phyloP scores from a whole-genome alignment of 2,888 invertebrate genomes.

The Julus scandinavius region DNA sequence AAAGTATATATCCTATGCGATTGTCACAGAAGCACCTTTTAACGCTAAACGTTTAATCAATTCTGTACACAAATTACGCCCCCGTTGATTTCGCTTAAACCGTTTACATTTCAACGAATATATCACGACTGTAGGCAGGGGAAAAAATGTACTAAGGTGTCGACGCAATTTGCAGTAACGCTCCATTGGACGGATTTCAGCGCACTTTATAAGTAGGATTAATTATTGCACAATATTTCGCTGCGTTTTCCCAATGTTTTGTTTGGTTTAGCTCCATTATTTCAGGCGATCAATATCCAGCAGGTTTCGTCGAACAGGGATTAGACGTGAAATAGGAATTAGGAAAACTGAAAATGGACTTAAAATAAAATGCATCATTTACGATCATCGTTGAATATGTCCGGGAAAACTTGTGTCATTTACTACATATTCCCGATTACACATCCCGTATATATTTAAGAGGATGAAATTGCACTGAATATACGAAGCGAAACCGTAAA shows the following conservation, averaged over 20 bases:
- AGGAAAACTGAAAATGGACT: background rate
- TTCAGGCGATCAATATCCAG: background rate
- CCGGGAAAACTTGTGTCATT: background rate
- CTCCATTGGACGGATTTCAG: background rate
- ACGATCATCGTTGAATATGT: background rate
- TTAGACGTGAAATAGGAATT: background rate
- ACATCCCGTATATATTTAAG: background rate
- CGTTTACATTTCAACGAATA: slow-evolving; percentile 21
- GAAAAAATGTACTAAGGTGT: background rate
- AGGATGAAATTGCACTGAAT: background rate
- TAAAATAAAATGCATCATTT: slow-evolving; percentile 4
- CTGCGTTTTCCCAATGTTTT: background rate
- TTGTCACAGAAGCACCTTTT: slow-evolving; percentile 33
- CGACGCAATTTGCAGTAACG: background rate
- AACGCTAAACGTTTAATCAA: slow-evolving; percentile 27
- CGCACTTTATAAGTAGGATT: background rate
- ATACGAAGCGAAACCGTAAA: background rate
- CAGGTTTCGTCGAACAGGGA: background rate
- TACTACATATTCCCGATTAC: too few relatives aligned
- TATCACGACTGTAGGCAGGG: background rate
- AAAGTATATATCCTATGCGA: background rate
- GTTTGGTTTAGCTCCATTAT: slow-evolving; percentile 21
- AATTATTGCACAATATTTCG: slow-evolving; percentile 8
- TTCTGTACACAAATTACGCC: slow-evolving; percentile 21
- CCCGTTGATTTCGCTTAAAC: slow-evolving; percentile 27